These are phyloP conservation scores for Encarsia formosa DNA, from an alignment of 2,888 invertebrate genomes.

Conservation along the genomic window DNA sequence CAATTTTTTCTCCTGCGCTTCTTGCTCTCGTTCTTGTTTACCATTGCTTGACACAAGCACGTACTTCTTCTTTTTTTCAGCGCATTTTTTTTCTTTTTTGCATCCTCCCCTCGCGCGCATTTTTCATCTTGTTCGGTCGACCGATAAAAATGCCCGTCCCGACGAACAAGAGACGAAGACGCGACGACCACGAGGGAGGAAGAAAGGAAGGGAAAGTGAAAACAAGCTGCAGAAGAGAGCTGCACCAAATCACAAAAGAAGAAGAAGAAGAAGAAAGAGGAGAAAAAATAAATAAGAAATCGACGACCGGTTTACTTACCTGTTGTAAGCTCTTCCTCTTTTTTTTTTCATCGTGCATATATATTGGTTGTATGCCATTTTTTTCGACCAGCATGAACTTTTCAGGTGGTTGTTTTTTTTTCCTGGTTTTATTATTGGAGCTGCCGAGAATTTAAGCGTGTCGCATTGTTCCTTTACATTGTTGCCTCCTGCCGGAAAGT, in stretches of 20 bases:
- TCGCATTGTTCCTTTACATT: too few species aligned
- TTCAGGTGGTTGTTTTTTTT: too few species aligned
- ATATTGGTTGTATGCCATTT: not conserved
- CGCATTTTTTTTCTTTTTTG: slow-evolving; percentile 9
- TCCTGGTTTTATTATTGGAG: too few species aligned
- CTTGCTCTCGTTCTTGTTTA: slow-evolving; percentile 2
- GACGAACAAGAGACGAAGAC: slow-evolving; percentile 16
- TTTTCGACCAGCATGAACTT: not conserved
- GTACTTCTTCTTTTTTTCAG: slow-evolving; percentile 10
- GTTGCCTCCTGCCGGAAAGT: too few species aligned
- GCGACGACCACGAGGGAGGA: slow-evolving; percentile 13
- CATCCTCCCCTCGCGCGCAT: too few species aligned
- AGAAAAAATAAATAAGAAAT: slow-evolving; percentile 32
- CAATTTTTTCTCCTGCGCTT: not conserved
- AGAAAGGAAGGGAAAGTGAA: slow-evolving; percentile 28
- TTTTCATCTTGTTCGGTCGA: slow-evolving; percentile 11
- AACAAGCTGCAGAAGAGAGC: slow-evolving; percentile 11
- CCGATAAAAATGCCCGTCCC: slow-evolving; percentile 25
- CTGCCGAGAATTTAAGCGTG: too few species aligned
- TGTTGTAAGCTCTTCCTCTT: slow-evolving; percentile 23
- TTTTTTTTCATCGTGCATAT: slow-evolving; percentile 23
- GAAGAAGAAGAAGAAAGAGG: slow-evolving; percentile 1
- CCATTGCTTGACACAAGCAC: slow-evolving; percentile 30
- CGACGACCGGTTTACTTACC: slow-evolving; percentile 42
- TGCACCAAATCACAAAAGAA: slow-evolving; percentile 11